Base-by-base conservation (phyloP, 2,113 vertebrate genomes). In the Osmerus eperlanus region DNA sequence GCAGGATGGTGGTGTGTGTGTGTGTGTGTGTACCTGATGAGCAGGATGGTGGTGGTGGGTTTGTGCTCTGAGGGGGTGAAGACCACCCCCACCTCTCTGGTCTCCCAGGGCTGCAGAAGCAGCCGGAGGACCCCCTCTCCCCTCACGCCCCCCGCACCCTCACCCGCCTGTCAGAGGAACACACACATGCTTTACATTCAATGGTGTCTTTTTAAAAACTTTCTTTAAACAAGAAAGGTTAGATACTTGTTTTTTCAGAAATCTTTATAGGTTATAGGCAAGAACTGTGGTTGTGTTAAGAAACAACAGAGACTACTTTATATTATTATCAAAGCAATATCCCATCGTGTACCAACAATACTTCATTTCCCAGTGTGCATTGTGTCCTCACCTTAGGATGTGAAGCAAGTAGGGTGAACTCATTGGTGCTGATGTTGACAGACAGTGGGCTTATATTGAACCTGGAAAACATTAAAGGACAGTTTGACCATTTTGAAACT, bases 1-100 rank as follows among this genome's bases (percentile, higher is more conserved):
- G 85, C 79, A 98, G 94, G 83, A 98, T 83, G 3, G 96, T 98
- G 66, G 91, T 83, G 70, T 21, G 21, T 21, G 21, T 28, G 60
- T 52, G 47, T 19, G 60, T 21, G 72, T 62, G 18, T 65, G 72
- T 93, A 97, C 96, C 96, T 95, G 85, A 97, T 94, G 55, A 97
- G 85, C 79, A 98, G 94, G 83, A 98, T 83, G 3, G 96, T 98
- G 66, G 91, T 83, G 70, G 95, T 94, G 71, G 91, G 94, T 82
- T 91, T 96, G 74, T 96, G 94, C 83, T 97, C 95, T 16, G 91
- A 78, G 0, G 97, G 97, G 15, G 93, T 95, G 85, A 95, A 99
- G 65, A 92, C 87, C 6, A 99, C 93, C 12, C 94, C 91, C 7
- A 98, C 79, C 65, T 92, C 94, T 78, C 87, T 93, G 63, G 79